Evolutionary conservation across 2,113 vertebrate genomes (phyloP), one percentile per base, ranked within the genome.

Genomic region (Charadrius vociferus): DNA sequence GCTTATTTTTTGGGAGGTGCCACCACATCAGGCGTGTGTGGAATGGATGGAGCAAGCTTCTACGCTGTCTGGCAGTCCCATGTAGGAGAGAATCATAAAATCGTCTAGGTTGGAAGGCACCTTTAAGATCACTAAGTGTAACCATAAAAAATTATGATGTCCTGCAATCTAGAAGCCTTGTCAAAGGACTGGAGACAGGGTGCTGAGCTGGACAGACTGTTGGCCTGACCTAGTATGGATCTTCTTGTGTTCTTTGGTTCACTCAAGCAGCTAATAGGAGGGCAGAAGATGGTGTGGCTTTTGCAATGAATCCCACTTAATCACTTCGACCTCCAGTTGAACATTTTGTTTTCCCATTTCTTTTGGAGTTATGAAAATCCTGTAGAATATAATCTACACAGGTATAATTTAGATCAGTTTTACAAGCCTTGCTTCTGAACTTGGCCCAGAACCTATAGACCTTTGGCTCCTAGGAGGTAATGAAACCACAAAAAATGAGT

Each of bases 351-450:
- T 94, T 94, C 27, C 20, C 5, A 14, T 77, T 72, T 95, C 50
- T 92, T 92, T 79, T 73, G 63, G n/a, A 49, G 2, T 29, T 84
- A 70, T 39, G 70, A 79, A 29, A 22, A 49, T 65, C 36, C 58
- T 58, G 63, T 58, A 71, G 71, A 90, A 62, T 39, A 39, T 86
- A 49, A 86, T 87, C 90, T 81, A 85, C 26, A 12, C 12, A 73
- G 68, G n/a, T 94, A 72, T 66, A 83, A 66, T 82, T 88, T 75
- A 58, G 49, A 86, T 85, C 32, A 41, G 24, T 83, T 94, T 92
- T 94, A 93, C 59, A 91, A 91, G 47, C 32, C 32, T 81, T 78
- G 32, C 72, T 93, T 90, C 88, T 95, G 88, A 94, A 86, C 92
- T 93, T 97, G 80, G 55, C 59, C 59, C 72, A 86, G 79, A 90